These are phyloP conservation scores for Octonoba sinensis DNA, from an alignment of 2,888 invertebrate species.

Conservation along the genomic window DNA sequence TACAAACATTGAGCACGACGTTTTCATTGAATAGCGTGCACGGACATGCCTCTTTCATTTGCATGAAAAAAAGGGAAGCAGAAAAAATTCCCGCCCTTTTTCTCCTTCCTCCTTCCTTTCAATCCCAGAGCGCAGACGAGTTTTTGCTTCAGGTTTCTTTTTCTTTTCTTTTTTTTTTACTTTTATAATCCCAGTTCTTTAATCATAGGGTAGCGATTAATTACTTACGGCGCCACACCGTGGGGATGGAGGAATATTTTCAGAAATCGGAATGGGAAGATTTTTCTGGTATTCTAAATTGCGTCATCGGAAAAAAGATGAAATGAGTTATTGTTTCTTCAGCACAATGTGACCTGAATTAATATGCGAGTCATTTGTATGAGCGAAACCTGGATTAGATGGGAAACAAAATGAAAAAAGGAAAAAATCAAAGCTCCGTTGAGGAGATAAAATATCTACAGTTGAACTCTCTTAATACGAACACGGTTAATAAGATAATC, in stretches of 20 bases:
- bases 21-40: not conserved
- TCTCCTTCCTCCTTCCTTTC: not conserved
- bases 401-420: too few species aligned
- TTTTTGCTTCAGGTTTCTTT: conserved; percentile 17
- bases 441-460: too few species aligned
- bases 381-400: too few species aligned
- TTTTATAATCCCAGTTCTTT: conserved; percentile 25
- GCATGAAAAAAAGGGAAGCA: not conserved
- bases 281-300: too few species aligned
- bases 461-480: too few species aligned
- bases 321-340: not conserved
- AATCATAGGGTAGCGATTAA: not conserved
- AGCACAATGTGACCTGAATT: not conserved
- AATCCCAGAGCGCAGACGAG: conserved; percentile 1
- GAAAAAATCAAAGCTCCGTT: too few species aligned
- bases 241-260: too few species aligned
- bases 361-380: too few species aligned
- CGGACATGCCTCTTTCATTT: conserved; percentile 3
- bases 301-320: not conserved
- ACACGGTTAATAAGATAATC: too few species aligned
- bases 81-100: conserved; percentile 34
- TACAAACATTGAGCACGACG: conserved; percentile 47
- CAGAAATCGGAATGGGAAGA: too few species aligned
- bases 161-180: not conserved
- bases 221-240: too few species aligned